Evolutionary conservation across 2,888 invertebrate genomes (phyloP).

Genomic region (Unio delphinus): DNA sequence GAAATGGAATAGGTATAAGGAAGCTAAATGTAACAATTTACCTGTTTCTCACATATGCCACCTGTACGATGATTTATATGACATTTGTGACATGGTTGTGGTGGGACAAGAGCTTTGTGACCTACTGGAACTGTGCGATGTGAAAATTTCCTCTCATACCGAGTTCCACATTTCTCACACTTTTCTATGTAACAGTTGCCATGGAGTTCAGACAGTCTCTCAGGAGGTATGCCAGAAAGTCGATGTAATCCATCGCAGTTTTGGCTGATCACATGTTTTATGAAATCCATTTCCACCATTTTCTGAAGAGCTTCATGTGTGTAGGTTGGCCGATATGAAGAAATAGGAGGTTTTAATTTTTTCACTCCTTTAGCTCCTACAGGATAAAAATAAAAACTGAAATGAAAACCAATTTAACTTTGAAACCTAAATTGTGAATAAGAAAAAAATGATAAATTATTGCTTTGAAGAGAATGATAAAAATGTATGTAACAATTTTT

Average conservation of each 20-base stretch:
- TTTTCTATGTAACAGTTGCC: conserved; percentile 60
- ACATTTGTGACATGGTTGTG: conserved; percentile 51
- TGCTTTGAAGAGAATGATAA: too few species aligned
- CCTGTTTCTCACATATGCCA: conserved; percentile 46
- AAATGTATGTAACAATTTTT: too few species aligned
- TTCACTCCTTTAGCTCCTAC: too few species aligned
- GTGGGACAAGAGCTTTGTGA: conserved; percentile 22
- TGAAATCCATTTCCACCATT: conserved; percentile 49
- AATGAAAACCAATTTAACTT: too few species aligned
- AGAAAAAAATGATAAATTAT: too few species aligned
- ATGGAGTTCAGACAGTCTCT: conserved; percentile 60
- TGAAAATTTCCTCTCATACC: conserved; percentile 30
- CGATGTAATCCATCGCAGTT: conserved; percentile 64
- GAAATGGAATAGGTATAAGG: not conserved
- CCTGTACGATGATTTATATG: conserved; percentile 60
- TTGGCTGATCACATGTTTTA: conserved; percentile 63
- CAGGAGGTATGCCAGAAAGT: conserved; percentile 53
- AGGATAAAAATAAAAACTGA: too few species aligned
- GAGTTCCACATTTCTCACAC: conserved; percentile 56
- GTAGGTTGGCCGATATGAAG: conserved; percentile 49
- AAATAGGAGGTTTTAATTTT: too few species aligned
- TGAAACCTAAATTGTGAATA: too few species aligned
- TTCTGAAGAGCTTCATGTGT: conserved; percentile 61
- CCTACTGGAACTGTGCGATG: conserved; percentile 6
- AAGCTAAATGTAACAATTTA: conserved; percentile 16